These are phyloP conservation scores for Perizoma flavofasciatum DNA, from an alignment of 2,888 invertebrate genomes.

Conservation along the genomic window DNA sequence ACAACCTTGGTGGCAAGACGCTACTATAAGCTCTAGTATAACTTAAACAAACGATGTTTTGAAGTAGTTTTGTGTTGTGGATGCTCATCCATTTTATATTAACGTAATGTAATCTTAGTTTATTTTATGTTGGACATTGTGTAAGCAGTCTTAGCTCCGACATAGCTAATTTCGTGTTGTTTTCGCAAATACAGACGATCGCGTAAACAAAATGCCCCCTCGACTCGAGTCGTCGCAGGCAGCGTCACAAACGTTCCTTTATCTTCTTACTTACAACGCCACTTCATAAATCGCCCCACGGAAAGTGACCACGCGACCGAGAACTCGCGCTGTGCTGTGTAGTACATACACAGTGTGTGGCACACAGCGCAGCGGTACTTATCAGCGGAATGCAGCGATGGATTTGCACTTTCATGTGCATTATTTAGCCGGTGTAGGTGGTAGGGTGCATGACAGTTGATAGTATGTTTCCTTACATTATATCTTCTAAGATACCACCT, in stretches of 20 bases:
- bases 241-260: conserved; percentile 22
- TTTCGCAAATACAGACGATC: conserved; percentile 1
- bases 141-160: background rate
- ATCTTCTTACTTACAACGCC: conserved; percentile 26
- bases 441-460: background rate
- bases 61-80: too few species aligned
- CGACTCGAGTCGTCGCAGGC: conserved; percentile 27
- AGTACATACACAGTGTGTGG: too few species aligned
- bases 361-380: too few species aligned
- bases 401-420: background rate
- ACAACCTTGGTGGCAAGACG: too few species aligned
- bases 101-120: conserved; percentile 1
- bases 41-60: too few species aligned
- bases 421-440: background rate
- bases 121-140: background rate
- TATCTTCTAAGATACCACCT: too few species aligned
- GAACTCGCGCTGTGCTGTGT: too few species aligned
- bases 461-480: too few species aligned
- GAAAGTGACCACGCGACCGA: background rate
- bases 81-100: too few species aligned
- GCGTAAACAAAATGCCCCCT: conserved; percentile 33
- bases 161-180: background rate
- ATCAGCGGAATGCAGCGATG: too few species aligned
- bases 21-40: too few species aligned
- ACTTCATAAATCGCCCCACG: conserved; percentile 23